These are phyloP conservation scores for Uromys caudimaculatus DNA, from an alignment of 2,797 vertebrate species.

Conservation along the genomic window DNA sequence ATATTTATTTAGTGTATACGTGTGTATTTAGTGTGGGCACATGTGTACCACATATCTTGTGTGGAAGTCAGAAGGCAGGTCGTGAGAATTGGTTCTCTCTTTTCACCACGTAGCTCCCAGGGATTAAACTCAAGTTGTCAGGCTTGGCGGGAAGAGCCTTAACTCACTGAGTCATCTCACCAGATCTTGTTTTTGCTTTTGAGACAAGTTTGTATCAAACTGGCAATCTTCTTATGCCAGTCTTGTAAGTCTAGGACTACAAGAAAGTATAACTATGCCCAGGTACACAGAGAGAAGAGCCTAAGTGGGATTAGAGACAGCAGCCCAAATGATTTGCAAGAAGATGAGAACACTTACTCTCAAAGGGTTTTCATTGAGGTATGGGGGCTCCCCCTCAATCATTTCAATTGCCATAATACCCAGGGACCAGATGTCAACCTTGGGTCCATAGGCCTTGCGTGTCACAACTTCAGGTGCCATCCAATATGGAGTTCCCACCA, in stretches of 20 bases:
- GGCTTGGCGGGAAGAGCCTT: not conserved
- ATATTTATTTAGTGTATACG: not conserved
- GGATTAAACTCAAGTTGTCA: not conserved
- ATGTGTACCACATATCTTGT: not conserved
- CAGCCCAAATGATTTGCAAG: not conserved
- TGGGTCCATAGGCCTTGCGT: slow-evolving; percentile 95
- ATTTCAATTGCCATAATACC: slow-evolving; percentile 99
- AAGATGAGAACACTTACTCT: slow-evolving; percentile 88
- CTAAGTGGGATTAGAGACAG: not conserved
- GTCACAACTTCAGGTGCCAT: slow-evolving; percentile 98
- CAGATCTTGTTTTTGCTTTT: not conserved
- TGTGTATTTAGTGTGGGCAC: not conserved
- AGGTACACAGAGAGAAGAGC: not conserved
- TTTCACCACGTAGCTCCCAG: not conserved
- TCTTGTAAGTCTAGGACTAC: not conserved
- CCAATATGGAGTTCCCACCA: slow-evolving; percentile 98
- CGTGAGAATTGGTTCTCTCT: not conserved
- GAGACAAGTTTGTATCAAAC: not conserved
- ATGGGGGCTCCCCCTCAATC: slow-evolving; percentile 97
- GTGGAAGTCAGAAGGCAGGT: not conserved
- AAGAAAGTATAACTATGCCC: not conserved
- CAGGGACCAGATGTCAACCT: slow-evolving; percentile 98
- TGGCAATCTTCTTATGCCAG: not conserved
- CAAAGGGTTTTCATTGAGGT: slow-evolving; percentile 97
- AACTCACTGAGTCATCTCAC: not conserved